These are phyloP conservation scores for Hyposmocoma kahamanoa DNA, from an alignment of 1,140 invertebrate species.

Conservation along the genomic window DNA sequence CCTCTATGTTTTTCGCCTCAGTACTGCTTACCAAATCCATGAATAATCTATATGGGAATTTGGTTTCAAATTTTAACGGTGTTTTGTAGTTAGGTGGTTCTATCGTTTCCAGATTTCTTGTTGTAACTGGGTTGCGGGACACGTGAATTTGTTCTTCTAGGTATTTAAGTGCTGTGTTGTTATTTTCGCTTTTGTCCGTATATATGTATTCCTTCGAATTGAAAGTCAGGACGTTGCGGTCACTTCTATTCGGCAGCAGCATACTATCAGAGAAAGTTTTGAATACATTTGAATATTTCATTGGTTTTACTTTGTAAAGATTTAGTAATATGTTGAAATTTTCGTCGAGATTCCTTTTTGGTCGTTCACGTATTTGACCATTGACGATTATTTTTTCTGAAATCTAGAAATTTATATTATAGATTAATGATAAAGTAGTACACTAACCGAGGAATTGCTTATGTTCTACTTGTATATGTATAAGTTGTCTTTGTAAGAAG, in stretches of 20 bases:
- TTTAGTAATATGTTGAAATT: constrained; percentile 45
- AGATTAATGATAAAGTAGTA: too few relatives aligned
- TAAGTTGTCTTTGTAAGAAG: too few relatives aligned
- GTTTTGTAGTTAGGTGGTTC: background rate
- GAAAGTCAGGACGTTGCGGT: too few relatives aligned
- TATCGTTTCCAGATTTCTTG: background rate
- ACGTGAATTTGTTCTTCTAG: background rate
- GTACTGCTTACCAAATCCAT: too few relatives aligned
- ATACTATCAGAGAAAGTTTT: constrained; percentile 44
- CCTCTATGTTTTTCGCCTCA: too few relatives aligned
- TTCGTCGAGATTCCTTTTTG: constrained; percentile 27
- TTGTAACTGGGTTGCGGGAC: too few relatives aligned
- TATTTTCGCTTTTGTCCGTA: constrained; percentile 20
- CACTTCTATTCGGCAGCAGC: constrained; percentile 32
- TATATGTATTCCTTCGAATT: background rate
- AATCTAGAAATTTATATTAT: too few relatives aligned
- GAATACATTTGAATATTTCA: constrained; percentile 43
- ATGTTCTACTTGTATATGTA: too few relatives aligned
- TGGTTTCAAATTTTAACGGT: background rate
- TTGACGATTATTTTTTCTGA: too few relatives aligned
- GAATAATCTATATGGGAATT: too few relatives aligned
- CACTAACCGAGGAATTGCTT: too few relatives aligned
- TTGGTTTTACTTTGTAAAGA: constrained; percentile 54
- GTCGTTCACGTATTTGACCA: too few relatives aligned
- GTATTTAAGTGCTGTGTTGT: constrained; percentile 18